phyloP scores from a whole-genome alignment of 1,140 invertebrate genomes.

The Pseudoatta argentina region DNA sequence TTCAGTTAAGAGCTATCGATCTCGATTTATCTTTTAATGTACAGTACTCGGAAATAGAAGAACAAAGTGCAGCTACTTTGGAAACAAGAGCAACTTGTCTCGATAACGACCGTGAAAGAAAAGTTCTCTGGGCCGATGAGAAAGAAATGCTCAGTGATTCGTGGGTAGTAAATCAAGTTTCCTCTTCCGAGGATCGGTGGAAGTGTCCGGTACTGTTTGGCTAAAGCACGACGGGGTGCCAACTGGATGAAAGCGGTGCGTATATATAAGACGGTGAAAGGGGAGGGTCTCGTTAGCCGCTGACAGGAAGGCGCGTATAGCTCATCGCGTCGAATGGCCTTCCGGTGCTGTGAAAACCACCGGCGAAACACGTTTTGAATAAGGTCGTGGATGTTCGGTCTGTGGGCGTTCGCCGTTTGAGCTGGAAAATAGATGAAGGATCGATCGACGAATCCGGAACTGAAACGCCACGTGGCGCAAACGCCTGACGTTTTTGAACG shows the following conservation, averaged over 20 bases:
- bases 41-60: not conserved
- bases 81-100: constrained; percentile 56
- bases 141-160: constrained; percentile 35
- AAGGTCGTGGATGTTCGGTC: constrained; percentile 42
- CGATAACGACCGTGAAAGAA: constrained; percentile 49
- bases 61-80: constrained; percentile 46
- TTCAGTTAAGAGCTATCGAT: constrained; percentile 23
- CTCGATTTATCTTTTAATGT: not conserved
- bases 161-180: constrained; percentile 72
- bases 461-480: constrained; percentile 55
- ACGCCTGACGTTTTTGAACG: constrained; percentile 20
- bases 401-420: constrained; percentile 60
- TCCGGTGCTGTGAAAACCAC: constrained; percentile 77
- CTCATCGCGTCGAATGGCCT: constrained; percentile 76
- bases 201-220: constrained; percentile 70
- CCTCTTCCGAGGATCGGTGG: constrained; percentile 45
- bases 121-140: constrained; percentile 15
- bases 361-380: constrained; percentile 69
- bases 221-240: constrained; percentile 68
- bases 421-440: constrained; percentile 62
- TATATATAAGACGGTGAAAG: constrained; percentile 57
- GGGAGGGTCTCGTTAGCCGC: constrained; percentile 79
- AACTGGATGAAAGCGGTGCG: constrained; percentile 69
- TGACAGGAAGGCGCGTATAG: constrained; percentile 79
- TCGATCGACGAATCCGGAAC: constrained; percentile 51